Base-by-base conservation (phyloP, 92 coral and sea anemone genomes). In the Porites rus region DNA sequence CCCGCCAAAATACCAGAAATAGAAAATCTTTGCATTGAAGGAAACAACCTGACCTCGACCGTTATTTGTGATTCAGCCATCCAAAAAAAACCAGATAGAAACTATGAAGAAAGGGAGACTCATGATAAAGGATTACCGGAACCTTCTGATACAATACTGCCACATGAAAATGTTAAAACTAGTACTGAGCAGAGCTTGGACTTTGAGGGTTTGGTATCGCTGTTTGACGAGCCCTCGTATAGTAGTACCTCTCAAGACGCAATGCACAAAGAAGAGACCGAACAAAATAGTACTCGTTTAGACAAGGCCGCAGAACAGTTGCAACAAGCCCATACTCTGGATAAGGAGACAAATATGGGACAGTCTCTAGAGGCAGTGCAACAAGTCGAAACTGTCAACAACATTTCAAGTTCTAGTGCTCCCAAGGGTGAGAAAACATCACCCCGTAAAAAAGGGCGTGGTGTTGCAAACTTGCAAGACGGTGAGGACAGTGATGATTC, bases 171-270 rank as follows among this genome's bases (percentile, higher is more conserved):
- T 14, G 11, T 24, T 13, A 2, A 56, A 2, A n/a, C 22, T 13
- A 1, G 6, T 56, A 50, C 46, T 8, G 65, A 56, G 3, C 76
- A 54, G 75, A 70, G 86, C 20, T 81, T 81, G 50, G 86, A 71
- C 77, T 81, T 60, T 58, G 78, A 80, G 25, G 81, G 84, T 61
- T 65, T 82, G 19, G 84, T 67, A 69, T 82, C 91, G 7, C 17
- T 82, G 53, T 88, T 82, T 76, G 79, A 77, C 71, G 78, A 88
- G 50, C 65, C 77, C 10, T 43, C 75, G 59, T 22, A 56, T 43
- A 16, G 59, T 21, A 65, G 65, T 65, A 38, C 46, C 46, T 53
- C 69, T 11, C 31, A 43, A 56, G 82, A 25, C 5, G 31, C 25
- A 53, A 18, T 63, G 20, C 28, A 31, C 31, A 74, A 72, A 54